These are phyloP conservation scores for Thripadectes ignobilis DNA, from an alignment of 2,797 vertebrate species.

Conservation along the genomic window DNA sequence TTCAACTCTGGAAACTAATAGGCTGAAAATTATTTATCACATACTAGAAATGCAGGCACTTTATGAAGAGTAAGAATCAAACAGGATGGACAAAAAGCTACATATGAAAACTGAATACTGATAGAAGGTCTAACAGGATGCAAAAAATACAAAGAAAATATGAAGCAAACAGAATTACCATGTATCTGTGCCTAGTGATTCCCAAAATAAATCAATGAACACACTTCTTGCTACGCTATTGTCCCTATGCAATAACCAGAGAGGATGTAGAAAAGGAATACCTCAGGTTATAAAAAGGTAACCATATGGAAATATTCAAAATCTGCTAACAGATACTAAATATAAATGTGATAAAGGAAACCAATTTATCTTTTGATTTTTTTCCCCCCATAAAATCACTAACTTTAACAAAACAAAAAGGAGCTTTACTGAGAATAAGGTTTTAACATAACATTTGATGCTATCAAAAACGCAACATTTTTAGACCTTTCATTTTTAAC, in stretches of 20 bases:
- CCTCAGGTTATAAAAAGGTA: neutral
- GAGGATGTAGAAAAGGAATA: neutral
- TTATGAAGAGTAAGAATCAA: neutral
- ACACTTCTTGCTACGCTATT: neutral
- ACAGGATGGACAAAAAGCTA: neutral
- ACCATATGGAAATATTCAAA: neutral
- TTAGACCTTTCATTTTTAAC: neutral
- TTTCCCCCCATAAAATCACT: neutral
- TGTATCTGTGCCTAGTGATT: neutral
- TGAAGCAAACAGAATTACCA: neutral
- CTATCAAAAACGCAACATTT: neutral
- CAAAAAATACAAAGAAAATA: neutral
- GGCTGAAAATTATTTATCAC: neutral
- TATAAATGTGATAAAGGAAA: neutral
- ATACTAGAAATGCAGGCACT: neutral
- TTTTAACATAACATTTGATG: neutral
- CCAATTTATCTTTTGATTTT: neutral
- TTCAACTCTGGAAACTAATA: neutral
- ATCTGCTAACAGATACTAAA: neutral
- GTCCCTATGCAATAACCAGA: neutral
- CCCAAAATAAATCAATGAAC: neutral
- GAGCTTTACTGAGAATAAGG: neutral
- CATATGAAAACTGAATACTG: neutral
- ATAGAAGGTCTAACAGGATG: neutral
- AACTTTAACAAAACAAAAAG: neutral